Conservation (phyloP, 2,888 invertebrate genomes). For the Spatulosminthurus flaviceps region DNA sequence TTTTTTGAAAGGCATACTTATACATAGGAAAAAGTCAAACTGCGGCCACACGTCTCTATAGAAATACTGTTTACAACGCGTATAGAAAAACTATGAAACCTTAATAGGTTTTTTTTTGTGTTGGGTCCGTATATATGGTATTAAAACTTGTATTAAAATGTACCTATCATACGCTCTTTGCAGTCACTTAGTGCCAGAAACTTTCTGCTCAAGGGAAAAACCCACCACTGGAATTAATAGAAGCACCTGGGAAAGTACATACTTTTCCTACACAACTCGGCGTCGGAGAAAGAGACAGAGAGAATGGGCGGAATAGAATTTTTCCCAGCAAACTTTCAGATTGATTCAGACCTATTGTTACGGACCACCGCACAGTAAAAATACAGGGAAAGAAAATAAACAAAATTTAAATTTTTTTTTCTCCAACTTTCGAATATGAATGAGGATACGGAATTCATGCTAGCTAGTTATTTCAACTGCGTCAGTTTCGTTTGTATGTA, state of each 20-base stretch:
- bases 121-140: not conserved
- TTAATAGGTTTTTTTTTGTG: not conserved
- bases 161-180: not conserved
- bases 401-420: slow-evolving; percentile 9
- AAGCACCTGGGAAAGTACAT: not conserved
- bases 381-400: slow-evolving; percentile 14
- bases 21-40: slow-evolving; percentile 25
- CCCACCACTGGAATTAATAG: not conserved
- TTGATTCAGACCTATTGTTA: slow-evolving; percentile 18
- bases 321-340: slow-evolving; percentile 7
- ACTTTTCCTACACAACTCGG: not conserved
- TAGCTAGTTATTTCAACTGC: not conserved
- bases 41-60: not conserved
- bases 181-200: not conserved
- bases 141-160: slow-evolving; percentile 18
- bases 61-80: too few relatives aligned
- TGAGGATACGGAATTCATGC: not conserved
- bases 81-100: not conserved
- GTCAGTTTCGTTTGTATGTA: not conserved
- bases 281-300: too few relatives aligned
- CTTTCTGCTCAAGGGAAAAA: not conserved
- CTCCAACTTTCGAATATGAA: not conserved
- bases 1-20: slow-evolving; percentile 9
- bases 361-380: not conserved
- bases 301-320: not conserved